phyloP scores from a whole-genome alignment of 2,888 invertebrate genomes.

The Cephalotes varians region DNA sequence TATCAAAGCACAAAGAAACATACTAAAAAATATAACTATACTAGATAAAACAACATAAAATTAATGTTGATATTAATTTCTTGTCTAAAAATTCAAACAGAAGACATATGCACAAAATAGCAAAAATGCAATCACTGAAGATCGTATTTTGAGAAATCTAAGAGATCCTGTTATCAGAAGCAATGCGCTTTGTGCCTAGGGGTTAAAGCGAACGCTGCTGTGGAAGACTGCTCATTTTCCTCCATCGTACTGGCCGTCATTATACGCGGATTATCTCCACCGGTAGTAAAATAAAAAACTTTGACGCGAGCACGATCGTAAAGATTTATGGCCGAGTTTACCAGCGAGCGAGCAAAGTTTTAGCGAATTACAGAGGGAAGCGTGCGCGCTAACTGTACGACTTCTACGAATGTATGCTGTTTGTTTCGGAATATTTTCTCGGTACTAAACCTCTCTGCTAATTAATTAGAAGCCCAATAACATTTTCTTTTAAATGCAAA shows the following conservation, averaged over 20 bases:
- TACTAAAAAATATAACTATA: background rate
- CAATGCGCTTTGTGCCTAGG: background rate
- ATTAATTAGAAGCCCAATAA: slow-evolving; percentile 25
- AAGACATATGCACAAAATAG: no score
- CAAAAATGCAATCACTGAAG: background rate
- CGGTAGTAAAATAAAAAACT: slow-evolving; percentile 48
- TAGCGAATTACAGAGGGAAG: slow-evolving; percentile 42
- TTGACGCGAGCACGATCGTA: slow-evolving; percentile 38
- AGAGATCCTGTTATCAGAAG: slow-evolving; percentile 13
- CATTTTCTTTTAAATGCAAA: slow-evolving; percentile 7
- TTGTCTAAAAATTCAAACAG: background rate
- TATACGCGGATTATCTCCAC: slow-evolving; percentile 48
- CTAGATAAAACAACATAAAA: background rate
- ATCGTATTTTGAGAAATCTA: background rate
- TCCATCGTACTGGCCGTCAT: slow-evolving; percentile 40
- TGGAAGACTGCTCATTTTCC: slow-evolving; percentile 35
- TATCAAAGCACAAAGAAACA: background rate
- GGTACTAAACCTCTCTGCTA: slow-evolving; percentile 21
- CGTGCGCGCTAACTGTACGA: slow-evolving; percentile 40
- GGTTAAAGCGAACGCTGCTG: slow-evolving; percentile 28
- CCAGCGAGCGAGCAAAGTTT: slow-evolving; percentile 32
- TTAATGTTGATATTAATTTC: background rate
- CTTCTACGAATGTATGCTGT: slow-evolving; percentile 26
- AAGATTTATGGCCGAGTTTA: slow-evolving; percentile 51
- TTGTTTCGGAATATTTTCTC: slow-evolving; percentile 16